Conservation (phyloP, 2,113 vertebrate species). For the Campylomormyrus numenius region DNA sequence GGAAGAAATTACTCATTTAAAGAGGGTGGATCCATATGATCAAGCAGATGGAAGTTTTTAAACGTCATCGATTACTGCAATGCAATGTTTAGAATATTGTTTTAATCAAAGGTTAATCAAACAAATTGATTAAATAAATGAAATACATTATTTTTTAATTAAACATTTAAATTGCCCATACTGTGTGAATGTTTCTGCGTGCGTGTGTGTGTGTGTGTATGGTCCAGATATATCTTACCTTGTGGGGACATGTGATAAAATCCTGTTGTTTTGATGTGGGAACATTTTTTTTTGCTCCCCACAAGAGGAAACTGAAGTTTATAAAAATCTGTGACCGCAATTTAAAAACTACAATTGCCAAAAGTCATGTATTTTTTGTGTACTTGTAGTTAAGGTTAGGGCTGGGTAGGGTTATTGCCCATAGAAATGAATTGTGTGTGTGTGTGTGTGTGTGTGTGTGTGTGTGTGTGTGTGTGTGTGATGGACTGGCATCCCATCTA, state of each 20-base stretch:
- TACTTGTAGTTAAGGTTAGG: not conserved
- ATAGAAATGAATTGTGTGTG: not conserved
- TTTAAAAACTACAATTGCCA: not conserved
- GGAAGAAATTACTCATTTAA: not conserved
- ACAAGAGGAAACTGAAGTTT: too few relatives aligned
- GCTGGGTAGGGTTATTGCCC: not conserved
- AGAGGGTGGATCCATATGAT: not conserved
- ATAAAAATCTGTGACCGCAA: too few relatives aligned
- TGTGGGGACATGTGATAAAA: too few relatives aligned
- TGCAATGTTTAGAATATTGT: not conserved
- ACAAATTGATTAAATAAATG: not conserved
- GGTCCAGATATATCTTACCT: too few relatives aligned
- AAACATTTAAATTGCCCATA: not conserved
- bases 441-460: not conserved
- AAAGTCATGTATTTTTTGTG: not conserved
- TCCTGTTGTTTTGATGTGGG: too few relatives aligned
- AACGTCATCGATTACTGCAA: not conserved
- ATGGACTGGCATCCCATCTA: not conserved
- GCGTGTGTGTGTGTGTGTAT: too few relatives aligned
- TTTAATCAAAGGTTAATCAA: not conserved
- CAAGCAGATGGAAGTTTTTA: not conserved
- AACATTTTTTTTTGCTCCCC: too few relatives aligned
- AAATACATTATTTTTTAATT: not conserved
- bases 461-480: not conserved
- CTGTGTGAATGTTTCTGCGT: not conserved